Evolutionary conservation across 2,888 invertebrate genomes (phyloP).

Genomic region (Hyposoter dolosus): DNA sequence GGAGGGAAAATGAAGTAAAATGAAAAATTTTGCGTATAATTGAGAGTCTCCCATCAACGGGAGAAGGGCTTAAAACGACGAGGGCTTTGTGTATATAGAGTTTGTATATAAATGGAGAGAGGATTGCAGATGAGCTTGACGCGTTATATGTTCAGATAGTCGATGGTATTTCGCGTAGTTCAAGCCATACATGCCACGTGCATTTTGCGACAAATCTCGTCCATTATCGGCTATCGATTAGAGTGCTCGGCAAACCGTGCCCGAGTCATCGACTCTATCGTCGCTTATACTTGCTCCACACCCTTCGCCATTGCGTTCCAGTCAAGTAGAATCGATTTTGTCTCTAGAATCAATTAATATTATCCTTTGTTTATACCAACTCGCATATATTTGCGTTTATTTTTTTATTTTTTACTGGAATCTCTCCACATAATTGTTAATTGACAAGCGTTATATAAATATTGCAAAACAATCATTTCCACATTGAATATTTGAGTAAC

Average conservation of each 20-base stretch:
- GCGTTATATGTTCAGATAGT: conserved; percentile 31
- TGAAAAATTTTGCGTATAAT: conserved; percentile 33
- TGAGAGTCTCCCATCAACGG: conserved; percentile 24
- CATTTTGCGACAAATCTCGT: conserved; percentile 69
- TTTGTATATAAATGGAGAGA: conserved; percentile 5
- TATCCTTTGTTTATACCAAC: conserved; percentile 13
- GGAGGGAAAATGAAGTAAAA: conserved; percentile 1
- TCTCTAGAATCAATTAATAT: conserved; percentile 66
- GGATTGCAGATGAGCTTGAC: conserved; percentile 37
- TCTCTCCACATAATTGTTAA: background rate
- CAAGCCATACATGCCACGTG: conserved; percentile 58
- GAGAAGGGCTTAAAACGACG: conserved; percentile 31
- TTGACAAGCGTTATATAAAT: background rate
- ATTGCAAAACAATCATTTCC: background rate
- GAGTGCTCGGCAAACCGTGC: conserved; percentile 67
- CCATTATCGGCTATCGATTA: conserved; percentile 70
- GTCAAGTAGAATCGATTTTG: conserved; percentile 63
- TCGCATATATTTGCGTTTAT: background rate
- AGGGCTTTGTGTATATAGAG: background rate
- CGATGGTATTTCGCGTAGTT: conserved; percentile 57
- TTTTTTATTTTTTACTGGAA: background rate
- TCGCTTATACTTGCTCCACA: conserved; percentile 33
- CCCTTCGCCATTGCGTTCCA: conserved; percentile 34
- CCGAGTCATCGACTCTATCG: conserved; percentile 56
- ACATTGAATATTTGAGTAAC: background rate